Evolutionary conservation across 2,888 invertebrate genomes (phyloP), one percentile per base, ranked within the genome.

Genomic region (Alloplasta piceator): DNA sequence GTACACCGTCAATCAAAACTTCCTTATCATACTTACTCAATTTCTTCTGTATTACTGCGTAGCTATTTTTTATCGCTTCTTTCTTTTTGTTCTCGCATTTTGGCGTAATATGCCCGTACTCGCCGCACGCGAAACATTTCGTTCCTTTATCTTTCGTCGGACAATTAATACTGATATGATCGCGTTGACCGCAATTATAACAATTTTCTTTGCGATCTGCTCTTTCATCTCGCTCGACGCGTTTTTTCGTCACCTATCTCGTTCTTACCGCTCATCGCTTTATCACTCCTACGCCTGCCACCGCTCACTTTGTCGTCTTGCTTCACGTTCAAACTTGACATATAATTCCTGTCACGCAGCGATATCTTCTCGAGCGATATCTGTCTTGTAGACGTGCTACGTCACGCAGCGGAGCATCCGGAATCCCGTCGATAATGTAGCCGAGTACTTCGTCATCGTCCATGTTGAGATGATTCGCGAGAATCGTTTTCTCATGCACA

Each of bases 81-180:
- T 74, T 60, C 43, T 73, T 58, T 46, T 46, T 76, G 14, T 61
- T 63, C 38, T 6, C 12, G 26, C 83, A 85, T 9, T 67, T 73
- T 5, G 70, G 6, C 0, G 84, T 56, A n/a, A 83, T 80, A 39
- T 85, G 84, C 6, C 84, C 83, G 39, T 74, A 81, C 12, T 78
- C 67, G n/a, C 72, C 61, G 63, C 81, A 85, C n/a, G 7, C 56
- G 26, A 82, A 84, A 76, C 83, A 83, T 56, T 82, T 85, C 16
- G 61, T 41, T 12, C 82, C 84, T 48, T 79, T 68, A 6, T 50
- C 58, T 43, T 77, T 83, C 1, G 56, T 14, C 12, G 82, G 80
- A 74, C 79, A 84, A 41, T 74, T 68, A 6, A 4, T 16, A 1
- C 77, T 73, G 6, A 78, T 14, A 39, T 79, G 84, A 12, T 67